Evolutionary conservation across 2,888 invertebrate species (phyloP).

Genomic region (Mechanitis messenoides): DNA sequence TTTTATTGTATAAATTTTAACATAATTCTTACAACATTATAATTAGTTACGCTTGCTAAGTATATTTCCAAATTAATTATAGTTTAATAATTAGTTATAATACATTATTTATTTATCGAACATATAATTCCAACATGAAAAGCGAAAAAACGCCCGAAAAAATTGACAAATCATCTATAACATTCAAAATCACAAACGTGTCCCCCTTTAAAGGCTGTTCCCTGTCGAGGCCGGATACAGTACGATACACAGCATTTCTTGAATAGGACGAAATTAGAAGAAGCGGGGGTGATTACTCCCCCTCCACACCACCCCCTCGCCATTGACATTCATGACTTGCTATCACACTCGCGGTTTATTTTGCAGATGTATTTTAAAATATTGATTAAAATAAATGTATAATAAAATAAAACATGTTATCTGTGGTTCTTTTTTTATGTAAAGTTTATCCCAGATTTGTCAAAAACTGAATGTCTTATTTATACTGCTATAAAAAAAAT

Average conservation of each 20-base stretch:
- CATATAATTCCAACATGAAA: no score
- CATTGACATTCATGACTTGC: conserved; percentile 44
- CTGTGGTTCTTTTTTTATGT: no score
- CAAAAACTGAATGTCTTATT: no score
- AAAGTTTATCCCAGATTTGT: no score
- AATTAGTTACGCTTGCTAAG: no score
- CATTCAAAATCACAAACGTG: neutral
- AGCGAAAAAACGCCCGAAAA: neutral
- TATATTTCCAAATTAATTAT: no score
- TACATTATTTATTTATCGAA: no score
- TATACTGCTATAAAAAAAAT: no score
- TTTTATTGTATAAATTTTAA: no score
- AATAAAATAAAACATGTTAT: no score
- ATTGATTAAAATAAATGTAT: neutral
- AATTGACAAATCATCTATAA: neutral
- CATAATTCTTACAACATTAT: no score
- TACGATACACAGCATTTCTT: conserved; percentile 28
- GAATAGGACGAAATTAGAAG: conserved; percentile 60
- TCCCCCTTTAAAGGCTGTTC: neutral
- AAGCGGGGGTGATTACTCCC: conserved; percentile 40
- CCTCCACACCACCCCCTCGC: conserved; percentile 33
- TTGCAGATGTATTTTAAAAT: neutral
- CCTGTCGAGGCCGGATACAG: conserved; percentile 8
- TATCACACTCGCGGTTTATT: conserved; percentile 21
- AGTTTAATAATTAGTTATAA: no score